Evolutionary conservation across 1,140 invertebrate species (phyloP).

Genomic region (Subanguina moxae): DNA sequence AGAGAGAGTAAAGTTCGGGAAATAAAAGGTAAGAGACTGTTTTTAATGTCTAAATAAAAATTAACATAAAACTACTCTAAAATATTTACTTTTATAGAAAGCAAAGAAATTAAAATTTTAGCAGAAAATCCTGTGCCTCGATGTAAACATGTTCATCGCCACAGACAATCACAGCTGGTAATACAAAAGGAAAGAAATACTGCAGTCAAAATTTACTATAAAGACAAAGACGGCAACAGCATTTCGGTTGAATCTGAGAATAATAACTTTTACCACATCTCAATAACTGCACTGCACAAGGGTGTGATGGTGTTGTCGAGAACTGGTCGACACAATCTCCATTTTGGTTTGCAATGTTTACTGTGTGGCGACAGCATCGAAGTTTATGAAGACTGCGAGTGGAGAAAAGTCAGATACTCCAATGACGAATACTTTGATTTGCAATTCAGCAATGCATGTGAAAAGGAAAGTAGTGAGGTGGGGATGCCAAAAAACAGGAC

Average conservation of each 20-base stretch:
- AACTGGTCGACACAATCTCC: background rate
- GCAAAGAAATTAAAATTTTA: background rate
- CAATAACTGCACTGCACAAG: background rate
- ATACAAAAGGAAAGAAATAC: background rate
- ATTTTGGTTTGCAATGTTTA: slow-evolving; percentile 1
- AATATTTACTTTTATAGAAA: background rate
- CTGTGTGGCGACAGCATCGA: background rate
- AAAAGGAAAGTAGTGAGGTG: too few species aligned
- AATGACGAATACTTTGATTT: too few species aligned
- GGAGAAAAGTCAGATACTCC: background rate
- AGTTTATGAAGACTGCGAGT: background rate
- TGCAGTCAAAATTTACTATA: background rate
- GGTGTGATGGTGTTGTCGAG: background rate
- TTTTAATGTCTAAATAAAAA: background rate
- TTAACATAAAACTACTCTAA: background rate
- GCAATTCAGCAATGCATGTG: too few species aligned
- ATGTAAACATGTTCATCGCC: background rate
- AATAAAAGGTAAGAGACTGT: background rate
- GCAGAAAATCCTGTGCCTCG: background rate
- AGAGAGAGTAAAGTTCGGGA: background rate
- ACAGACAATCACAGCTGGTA: background rate
- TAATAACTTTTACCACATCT: background rate
- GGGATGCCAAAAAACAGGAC: too few species aligned
- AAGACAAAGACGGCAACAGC: background rate
- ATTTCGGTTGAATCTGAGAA: background rate